A percentile compares a stretch with the other conserved stretches of the same genome.
Conservation (phyloP, 2,797 vertebrate genomes). For the Channallabes apus region DNA sequence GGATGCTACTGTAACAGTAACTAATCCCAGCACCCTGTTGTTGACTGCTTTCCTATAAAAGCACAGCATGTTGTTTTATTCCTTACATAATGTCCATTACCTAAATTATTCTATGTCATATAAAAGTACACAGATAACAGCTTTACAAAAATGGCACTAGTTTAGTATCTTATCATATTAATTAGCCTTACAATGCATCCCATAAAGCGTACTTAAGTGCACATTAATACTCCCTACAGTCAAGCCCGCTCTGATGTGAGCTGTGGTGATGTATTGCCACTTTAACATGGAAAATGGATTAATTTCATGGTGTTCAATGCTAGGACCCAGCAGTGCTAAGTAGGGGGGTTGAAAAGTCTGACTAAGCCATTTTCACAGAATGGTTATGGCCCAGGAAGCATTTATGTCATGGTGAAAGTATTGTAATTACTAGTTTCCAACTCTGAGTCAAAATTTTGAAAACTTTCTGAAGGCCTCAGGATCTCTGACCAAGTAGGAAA, state of each 20-base stretch:
- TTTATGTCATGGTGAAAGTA: conserved; percentile 8
- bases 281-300: conserved; percentile 1
- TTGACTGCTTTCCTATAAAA: background rate
- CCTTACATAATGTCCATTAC: background rate
- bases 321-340: background rate
- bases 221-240: background rate
- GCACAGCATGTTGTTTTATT: background rate
- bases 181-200: background rate
- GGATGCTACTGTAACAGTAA: background rate
- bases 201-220: background rate
- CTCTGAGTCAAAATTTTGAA: background rate
- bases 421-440: conserved; percentile 14
- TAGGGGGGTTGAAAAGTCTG: background rate
- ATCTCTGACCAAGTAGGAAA: background rate
- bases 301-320: background rate
- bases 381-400: background rate
- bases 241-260: background rate
- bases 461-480: background rate
- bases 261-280: conserved; percentile 23
- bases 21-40: background rate
- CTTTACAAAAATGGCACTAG: background rate
- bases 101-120: background rate
- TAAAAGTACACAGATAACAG: background rate
- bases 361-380: conserved; percentile 2
- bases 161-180: background rate